These are phyloP conservation scores for Acanthosepion pharaonis DNA, from an alignment of 2,888 invertebrate species.

Conservation along the genomic window DNA sequence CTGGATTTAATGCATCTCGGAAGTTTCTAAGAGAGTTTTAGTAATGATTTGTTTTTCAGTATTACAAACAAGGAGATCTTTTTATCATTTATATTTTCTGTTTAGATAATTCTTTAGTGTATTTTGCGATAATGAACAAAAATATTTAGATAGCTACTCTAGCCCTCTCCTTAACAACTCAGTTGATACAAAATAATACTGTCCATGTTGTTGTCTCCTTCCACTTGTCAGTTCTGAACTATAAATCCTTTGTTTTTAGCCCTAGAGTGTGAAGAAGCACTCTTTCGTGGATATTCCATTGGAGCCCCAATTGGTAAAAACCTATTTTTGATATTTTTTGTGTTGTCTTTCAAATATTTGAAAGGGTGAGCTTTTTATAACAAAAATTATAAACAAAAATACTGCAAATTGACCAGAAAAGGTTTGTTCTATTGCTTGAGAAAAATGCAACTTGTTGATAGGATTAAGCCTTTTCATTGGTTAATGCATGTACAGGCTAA, in stretches of 20 bases:
- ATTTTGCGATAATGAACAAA: not conserved
- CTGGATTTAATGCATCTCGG: too few species aligned
- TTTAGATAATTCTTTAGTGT: not conserved
- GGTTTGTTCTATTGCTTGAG: not conserved
- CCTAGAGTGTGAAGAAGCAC: slow-evolving; percentile 43
- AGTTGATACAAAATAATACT: slow-evolving; percentile 11
- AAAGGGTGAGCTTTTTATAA: slow-evolving; percentile 41
- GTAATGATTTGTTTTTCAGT: not conserved
- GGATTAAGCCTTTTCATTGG: slow-evolving; percentile 42
- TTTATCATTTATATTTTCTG: not conserved
- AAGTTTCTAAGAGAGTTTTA: too few species aligned
- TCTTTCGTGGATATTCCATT: slow-evolving; percentile 44
- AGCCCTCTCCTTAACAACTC: not conserved
- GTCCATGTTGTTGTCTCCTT: not conserved
- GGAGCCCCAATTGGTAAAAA: slow-evolving; percentile 43
- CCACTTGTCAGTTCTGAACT: slow-evolving; percentile 37
- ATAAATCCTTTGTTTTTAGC: slow-evolving; percentile 41
- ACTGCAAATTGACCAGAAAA: slow-evolving; percentile 37
- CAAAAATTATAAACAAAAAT: not conserved
- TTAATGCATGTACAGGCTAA: slow-evolving; percentile 45
- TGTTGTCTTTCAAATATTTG: slow-evolving; percentile 45
- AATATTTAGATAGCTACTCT: not conserved
- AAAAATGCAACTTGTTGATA: not conserved
- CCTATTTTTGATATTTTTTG: slow-evolving; percentile 40
- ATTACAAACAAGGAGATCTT: not conserved